Conservation (phyloP, 1,140 invertebrate genomes). For the Drosophila nasuta region DNA sequence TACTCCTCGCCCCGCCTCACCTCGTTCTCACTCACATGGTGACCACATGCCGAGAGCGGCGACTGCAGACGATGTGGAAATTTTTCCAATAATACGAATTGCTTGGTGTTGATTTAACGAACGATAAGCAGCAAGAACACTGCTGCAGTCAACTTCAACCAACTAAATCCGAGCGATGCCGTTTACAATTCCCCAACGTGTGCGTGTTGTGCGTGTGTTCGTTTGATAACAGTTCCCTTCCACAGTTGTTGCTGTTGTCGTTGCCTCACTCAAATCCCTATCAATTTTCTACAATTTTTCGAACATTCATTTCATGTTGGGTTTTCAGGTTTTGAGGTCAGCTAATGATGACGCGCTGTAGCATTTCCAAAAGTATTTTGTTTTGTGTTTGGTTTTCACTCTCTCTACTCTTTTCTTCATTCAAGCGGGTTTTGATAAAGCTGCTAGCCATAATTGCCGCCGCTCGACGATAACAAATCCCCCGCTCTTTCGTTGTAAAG, state of each 20-base stretch:
- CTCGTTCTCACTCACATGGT: slow-evolving; percentile 39
- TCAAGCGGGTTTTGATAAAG: slow-evolving; percentile 53
- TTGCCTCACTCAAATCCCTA: slow-evolving; percentile 1
- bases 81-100: slow-evolving; percentile 58
- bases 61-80: slow-evolving; percentile 35
- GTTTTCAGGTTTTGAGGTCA: slow-evolving; percentile 70
- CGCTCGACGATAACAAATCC: slow-evolving; percentile 49
- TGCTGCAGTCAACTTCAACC: slow-evolving; percentile 19
- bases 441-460: slow-evolving; percentile 53
- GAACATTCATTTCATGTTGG: slow-evolving; percentile 39
- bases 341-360: slow-evolving; percentile 65
- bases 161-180: slow-evolving; percentile 29
- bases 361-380: slow-evolving; percentile 46
- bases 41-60: slow-evolving; percentile 68
- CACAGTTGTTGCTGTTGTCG: background rate
- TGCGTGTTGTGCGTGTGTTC: slow-evolving; percentile 20
- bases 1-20: background rate
- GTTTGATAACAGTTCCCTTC: slow-evolving; percentile 34
- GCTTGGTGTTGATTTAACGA: slow-evolving; percentile 58
- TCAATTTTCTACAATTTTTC: slow-evolving; percentile 54
- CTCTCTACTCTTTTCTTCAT: slow-evolving; percentile 2
- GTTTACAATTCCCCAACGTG: background rate
- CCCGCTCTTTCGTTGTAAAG: slow-evolving; percentile 3
- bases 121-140: slow-evolving; percentile 30
- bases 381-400: slow-evolving; percentile 17